phyloP scores from a whole-genome alignment of 92 coral and sea anemone species.

The Parazoanthus darwini region DNA sequence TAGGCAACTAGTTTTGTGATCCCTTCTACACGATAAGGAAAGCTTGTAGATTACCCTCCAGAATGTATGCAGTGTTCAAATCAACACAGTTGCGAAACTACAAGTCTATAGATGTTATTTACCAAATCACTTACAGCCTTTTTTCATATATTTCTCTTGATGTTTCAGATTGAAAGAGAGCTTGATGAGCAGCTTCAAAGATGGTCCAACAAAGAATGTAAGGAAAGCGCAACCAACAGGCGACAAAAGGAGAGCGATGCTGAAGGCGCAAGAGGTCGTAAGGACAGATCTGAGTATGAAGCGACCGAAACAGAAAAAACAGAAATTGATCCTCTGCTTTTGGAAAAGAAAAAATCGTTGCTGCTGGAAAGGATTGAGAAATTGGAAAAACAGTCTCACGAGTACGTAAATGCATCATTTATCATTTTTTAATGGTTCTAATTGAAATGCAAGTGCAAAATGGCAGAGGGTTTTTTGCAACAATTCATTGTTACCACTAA shows the following conservation, averaged over 20 bases:
- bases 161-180: slow-evolving; percentile 84
- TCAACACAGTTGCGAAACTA: too few species aligned
- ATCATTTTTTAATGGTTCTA: not conserved
- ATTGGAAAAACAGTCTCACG: slow-evolving; percentile 68
- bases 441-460: not conserved
- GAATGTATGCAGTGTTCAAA: not conserved
- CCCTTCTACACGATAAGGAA: not conserved
- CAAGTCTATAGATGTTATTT: not conserved
- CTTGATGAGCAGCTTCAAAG: slow-evolving; percentile 51
- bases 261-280: slow-evolving; percentile 23
- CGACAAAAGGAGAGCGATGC: slow-evolving; percentile 36
- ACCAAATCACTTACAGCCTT: not conserved
- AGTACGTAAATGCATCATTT: slow-evolving; percentile 49
- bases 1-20: too few species aligned
- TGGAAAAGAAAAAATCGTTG: slow-evolving; percentile 61
- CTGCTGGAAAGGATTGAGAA: slow-evolving; percentile 62
- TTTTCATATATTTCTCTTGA: not conserved
- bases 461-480: too few species aligned
- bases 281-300: slow-evolving; percentile 44
- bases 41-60: not conserved
- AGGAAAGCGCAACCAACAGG: slow-evolving; percentile 18
- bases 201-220: slow-evolving; percentile 15
- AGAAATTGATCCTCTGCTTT: slow-evolving; percentile 32
- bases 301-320: slow-evolving; percentile 27
- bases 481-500: too few species aligned